phyloP scores from a whole-genome alignment of 2,113 vertebrate genomes.

The Anas platyrhynchos region DNA sequence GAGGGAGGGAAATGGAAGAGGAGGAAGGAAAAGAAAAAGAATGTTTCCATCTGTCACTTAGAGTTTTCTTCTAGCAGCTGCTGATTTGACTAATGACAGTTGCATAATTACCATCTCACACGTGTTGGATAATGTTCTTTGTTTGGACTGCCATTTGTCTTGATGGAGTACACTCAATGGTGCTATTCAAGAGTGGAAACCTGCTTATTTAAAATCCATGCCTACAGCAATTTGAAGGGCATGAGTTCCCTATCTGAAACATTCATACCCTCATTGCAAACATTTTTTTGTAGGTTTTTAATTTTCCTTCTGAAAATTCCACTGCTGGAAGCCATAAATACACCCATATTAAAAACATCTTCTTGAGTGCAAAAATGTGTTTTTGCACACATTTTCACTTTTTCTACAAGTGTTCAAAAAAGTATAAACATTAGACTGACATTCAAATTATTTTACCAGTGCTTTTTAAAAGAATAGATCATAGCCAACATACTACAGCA shows the following conservation, averaged over 20 bases:
- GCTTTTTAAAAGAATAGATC: not conserved
- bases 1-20: not conserved
- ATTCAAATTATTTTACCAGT: not conserved
- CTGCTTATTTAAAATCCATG: slow-evolving; percentile 44
- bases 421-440: not conserved
- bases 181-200: slow-evolving; percentile 33
- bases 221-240: slow-evolving; percentile 2
- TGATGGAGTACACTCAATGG: slow-evolving; percentile 6
- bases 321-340: not conserved
- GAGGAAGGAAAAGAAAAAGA: slow-evolving; percentile 12
- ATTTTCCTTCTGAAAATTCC: slow-evolving; percentile 4
- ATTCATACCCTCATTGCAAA: not conserved
- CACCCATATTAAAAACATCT: not conserved
- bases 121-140: slow-evolving; percentile 31
- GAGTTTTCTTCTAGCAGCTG: slow-evolving; percentile 46
- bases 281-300: not conserved
- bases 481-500: not conserved
- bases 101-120: slow-evolving; percentile 46
- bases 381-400: not conserved
- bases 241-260: not conserved
- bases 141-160: slow-evolving; percentile 35
- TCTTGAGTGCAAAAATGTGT: not conserved
- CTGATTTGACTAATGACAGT: slow-evolving; percentile 53
- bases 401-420: not conserved
- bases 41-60: slow-evolving; percentile 47